These are phyloP conservation scores for Siniperca scherzeri DNA, from an alignment of 2,797 vertebrate species.

Conservation along the genomic window DNA sequence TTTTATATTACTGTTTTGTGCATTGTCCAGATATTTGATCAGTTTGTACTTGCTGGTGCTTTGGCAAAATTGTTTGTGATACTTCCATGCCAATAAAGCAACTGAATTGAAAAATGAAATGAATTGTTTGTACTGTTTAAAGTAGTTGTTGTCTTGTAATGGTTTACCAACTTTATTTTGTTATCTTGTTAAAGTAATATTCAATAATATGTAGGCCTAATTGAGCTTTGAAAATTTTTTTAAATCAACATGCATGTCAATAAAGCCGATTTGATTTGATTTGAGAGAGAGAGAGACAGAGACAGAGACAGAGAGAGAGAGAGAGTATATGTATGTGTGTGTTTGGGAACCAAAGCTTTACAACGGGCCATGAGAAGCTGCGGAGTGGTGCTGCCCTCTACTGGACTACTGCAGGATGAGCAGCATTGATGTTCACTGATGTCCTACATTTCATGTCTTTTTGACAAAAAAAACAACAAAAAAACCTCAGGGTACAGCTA, in stretches of 20 bases:
- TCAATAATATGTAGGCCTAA: background rate
- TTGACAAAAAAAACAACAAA: background rate
- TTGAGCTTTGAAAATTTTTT: background rate
- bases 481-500: background rate
- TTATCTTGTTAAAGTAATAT: background rate
- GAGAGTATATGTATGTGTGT: background rate
- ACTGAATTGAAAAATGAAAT: too few relatives aligned
- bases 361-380: background rate
- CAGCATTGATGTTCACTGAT: background rate
- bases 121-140: too few relatives aligned
- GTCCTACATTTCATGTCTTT: background rate
- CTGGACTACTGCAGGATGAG: constrained; percentile 57
- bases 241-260: background rate
- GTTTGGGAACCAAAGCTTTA: too few relatives aligned
- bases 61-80: too few relatives aligned
- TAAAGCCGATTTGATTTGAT: background rate
- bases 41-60: too few relatives aligned
- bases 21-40: too few relatives aligned
- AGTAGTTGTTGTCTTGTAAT: background rate
- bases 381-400: constrained; percentile 71
- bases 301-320: background rate
- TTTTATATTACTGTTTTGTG: too few relatives aligned
- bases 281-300: background rate
- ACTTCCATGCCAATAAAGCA: too few relatives aligned
- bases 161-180: background rate